Evolutionary conservation across 2,888 invertebrate genomes (phyloP), one percentile per base, ranked within the genome.

Genomic region (Pimpla rufipes): DNA sequence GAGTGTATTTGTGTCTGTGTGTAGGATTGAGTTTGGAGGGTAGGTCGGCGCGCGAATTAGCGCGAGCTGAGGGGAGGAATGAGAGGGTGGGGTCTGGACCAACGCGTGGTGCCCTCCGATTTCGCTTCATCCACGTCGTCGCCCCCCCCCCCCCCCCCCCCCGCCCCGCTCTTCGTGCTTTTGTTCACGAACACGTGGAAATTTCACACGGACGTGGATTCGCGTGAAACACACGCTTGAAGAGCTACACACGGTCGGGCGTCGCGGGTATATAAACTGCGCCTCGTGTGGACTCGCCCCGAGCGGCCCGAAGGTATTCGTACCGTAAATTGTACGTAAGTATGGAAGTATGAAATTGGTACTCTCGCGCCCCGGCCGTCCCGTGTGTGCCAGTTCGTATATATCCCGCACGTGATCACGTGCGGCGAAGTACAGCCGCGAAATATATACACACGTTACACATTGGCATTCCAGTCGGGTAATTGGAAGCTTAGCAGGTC

Each of bases 401-500:
- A 77, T 77, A n/a, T n/a, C n/a, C n/a, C 57, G 35, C 45, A 42
- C 45, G 37, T 45, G 59, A 73, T 73, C 73, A 73, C 59, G 59
- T 59, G 59, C 73, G 47, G 13, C 73, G 73, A 73, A 47, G 66
- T 47, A 47, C 47, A n/a, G 66, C 47, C 71, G 35, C 40, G 42
- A 55, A 50, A 59, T 71, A 71, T 59, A 47, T n/a, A n/a, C 55
- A 52, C 52, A 70, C 55, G 55, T 50, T 66, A 66, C 45, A 35
- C 76, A 71, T 81, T 71, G 81, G 76, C 76, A 81, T 70, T 71
- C 70, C 64, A 64, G 62, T 70, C 76, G 76, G 66, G 70, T 71
- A 76, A 76, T 81, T 81, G 76, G 71, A 70, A 81, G 81, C 70
- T 71, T 76, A 76, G 67, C 68, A 40, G 55, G 59, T 68, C 75